These are phyloP conservation scores for Hypsopygia costalis DNA, from an alignment of 2,888 invertebrate genomes.

Conservation along the genomic window DNA sequence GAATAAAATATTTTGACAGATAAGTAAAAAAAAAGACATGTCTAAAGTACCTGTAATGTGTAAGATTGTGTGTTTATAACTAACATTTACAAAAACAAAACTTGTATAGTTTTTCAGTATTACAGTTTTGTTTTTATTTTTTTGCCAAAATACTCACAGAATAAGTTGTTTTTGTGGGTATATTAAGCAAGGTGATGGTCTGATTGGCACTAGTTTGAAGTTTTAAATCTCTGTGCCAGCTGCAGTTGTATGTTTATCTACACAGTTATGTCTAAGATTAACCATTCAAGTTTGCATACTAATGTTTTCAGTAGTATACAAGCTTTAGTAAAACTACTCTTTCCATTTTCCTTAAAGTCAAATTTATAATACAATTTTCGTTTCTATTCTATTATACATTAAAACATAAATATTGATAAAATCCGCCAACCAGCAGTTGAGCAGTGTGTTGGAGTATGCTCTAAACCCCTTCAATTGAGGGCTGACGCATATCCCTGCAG, in stretches of 20 bases:
- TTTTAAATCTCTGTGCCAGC: conserved; percentile 29
- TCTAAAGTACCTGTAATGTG: conserved; percentile 23
- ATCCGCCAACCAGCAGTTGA: no score
- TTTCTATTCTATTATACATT: no score
- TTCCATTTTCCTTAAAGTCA: conserved; percentile 16
- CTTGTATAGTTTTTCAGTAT: conserved; percentile 11
- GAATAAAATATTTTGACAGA: no score
- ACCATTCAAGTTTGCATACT: conserved; percentile 35
- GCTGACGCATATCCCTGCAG: no score
- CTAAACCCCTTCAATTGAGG: no score
- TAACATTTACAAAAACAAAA: conserved; percentile 44
- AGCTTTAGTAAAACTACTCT: conserved; percentile 17
- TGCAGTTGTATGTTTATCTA: conserved; percentile 52
- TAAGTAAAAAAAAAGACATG: conserved; percentile 35
- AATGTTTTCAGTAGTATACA: conserved; percentile 21
- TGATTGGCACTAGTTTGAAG: conserved; percentile 34
- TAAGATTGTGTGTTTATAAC: conserved; percentile 61
- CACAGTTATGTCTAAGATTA: conserved; percentile 34
- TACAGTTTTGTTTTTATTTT: conserved; percentile 22
- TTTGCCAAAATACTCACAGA: conserved; percentile 13
- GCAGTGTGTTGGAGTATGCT: no score
- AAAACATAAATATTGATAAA: no score
- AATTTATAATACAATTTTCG: no score
- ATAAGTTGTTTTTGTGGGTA: conserved; percentile 33
- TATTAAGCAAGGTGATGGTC: conserved; percentile 59